Conservation (phyloP, 2,888 invertebrate species). For the Cryptophagus acutangulus region DNA sequence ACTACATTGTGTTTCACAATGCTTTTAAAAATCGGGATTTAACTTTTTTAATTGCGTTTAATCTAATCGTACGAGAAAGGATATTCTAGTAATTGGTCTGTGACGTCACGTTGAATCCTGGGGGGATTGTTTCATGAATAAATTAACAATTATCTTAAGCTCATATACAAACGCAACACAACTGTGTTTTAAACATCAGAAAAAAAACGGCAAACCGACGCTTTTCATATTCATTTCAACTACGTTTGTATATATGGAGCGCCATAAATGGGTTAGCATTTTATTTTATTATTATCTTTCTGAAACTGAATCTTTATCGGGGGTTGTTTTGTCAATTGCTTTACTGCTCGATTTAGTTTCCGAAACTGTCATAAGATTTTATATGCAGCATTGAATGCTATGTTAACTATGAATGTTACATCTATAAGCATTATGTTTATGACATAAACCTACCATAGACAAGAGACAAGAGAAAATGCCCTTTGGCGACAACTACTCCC, state of each 20-base stretch:
- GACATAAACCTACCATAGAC: constrained; percentile 21
- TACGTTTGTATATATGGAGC: constrained; percentile 1
- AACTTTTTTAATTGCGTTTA: constrained; percentile 40
- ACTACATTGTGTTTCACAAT: not conserved
- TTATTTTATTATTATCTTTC: no score
- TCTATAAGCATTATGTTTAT: no score
- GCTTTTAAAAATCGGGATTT: constrained; percentile 36
- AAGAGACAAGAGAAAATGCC: constrained; percentile 18
- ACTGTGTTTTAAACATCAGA: no score
- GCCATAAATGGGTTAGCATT: not conserved
- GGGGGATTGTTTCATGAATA: constrained; percentile 40
- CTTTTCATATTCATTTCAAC: constrained; percentile 4
- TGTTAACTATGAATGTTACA: no score
- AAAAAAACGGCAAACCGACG: no score
- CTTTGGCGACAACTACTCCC: constrained; percentile 19
- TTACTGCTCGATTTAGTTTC: no score
- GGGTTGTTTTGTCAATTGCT: no score
- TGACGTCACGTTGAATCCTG: constrained; percentile 37
- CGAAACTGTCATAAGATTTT: no score
- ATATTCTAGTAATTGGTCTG: constrained; percentile 38
- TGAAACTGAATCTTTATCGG: no score
- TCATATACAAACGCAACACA: constrained; percentile 31
- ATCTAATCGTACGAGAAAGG: constrained; percentile 39
- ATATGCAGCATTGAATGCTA: no score
- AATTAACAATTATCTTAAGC: constrained; percentile 44